Base-by-base conservation (phyloP, 2,797 vertebrate genomes). In the Denticeps clupeoides region DNA sequence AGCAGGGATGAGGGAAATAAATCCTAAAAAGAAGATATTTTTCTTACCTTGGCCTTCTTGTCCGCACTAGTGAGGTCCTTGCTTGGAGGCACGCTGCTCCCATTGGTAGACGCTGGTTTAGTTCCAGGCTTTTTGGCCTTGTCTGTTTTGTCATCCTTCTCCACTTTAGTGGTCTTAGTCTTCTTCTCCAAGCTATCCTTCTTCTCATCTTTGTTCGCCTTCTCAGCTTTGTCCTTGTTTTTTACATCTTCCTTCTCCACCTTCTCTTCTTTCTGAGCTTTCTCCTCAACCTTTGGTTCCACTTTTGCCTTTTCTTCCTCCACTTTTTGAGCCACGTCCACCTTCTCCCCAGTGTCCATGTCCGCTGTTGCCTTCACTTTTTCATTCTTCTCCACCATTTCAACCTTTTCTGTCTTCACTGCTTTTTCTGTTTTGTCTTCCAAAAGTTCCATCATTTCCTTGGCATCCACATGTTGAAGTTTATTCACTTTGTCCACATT, bases 21-120 rank as follows among this genome's bases (percentile, higher is more conserved):
- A n/a, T n/a, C n/a, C n/a, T n/a, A n/a, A 16, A 6, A 4, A 18
- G 33, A 45, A 13, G 1, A 7, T n/a, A 21, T 7, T 19, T 15
- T 4, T 26, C 85, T 55, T 81, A 97, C 94, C 93, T 96, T 97
- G 26, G 72, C 18, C 72, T 91, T 96, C 80, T 88, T 93, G 64
- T 93, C 91, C 0, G 82, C 79, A 65, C 79, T 81, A 8, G 82
- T 78, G n/a, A 83, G 77, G 46, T 90, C 88, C 77, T 89, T 97
- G 74, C 65, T 87, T 2, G 80, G 76, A 3, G 82, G 55, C 5
- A 83, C 27, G 1, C 75, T 81, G 66, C 81, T 79, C 55, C 86
- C 85, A 1, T 83, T 88, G 27, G 77, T 65, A 0, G 72, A 32
- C 2, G 64, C 52, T 15, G 72, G 55, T 31, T 83, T 79, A 2